These are phyloP conservation scores for Chrysolina oricalcia DNA, from an alignment of 2,888 invertebrate species.

Conservation along the genomic window DNA sequence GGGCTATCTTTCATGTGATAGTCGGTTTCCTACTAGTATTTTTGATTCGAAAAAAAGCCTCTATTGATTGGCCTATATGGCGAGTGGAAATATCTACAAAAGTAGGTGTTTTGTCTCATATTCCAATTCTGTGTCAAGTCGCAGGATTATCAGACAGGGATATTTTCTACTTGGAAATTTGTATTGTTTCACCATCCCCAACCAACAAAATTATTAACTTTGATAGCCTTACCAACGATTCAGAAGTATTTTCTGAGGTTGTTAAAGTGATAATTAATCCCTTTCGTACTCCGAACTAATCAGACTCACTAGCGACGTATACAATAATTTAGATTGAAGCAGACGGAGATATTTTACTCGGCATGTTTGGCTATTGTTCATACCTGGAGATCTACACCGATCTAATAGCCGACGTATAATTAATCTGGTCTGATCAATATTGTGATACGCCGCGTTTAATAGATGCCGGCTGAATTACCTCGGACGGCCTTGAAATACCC, in stretches of 20 bases:
- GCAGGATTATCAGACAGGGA: too few species aligned
- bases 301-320: neutral
- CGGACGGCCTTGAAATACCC: conserved; percentile 4
- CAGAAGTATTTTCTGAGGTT: neutral
- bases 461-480: conserved; percentile 18
- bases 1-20: too few species aligned
- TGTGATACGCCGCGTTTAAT: conserved; percentile 21
- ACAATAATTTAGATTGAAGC: neutral
- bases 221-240: too few species aligned
- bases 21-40: too few species aligned
- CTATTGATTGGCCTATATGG: too few species aligned
- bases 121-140: too few species aligned
- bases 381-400: neutral
- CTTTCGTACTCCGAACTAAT: neutral
- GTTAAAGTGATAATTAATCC: neutral
- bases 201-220: too few species aligned
- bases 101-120: too few species aligned
- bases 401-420: conserved; percentile 4
- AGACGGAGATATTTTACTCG: neutral
- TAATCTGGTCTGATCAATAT: conserved; percentile 23
- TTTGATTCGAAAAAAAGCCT: too few species aligned
- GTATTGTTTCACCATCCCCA: too few species aligned
- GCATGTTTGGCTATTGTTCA: conserved; percentile 2
- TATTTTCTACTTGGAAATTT: too few species aligned
- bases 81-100: too few species aligned